Conservation (phyloP, 1,140 invertebrate genomes). For the Coboldia fuscipes region DNA sequence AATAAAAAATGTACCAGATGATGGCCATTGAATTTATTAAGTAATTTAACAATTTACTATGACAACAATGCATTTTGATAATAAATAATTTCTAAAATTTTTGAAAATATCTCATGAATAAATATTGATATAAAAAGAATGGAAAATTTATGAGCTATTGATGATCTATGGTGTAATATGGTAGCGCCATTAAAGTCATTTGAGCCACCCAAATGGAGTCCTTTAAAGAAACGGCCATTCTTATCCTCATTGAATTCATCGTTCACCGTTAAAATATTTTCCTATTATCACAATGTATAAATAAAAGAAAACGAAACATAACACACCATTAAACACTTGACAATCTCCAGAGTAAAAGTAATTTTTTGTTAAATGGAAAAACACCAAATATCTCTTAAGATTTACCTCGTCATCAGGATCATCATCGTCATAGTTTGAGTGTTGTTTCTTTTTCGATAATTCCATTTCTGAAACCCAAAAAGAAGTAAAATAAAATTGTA, state of each 20-base stretch:
- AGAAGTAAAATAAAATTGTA: background rate
- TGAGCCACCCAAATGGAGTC: conserved; percentile 9
- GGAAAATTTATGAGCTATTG: no score
- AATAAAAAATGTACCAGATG: no score
- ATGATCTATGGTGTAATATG: no score
- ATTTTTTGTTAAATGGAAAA: background rate
- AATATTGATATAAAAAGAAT: no score
- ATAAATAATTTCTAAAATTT: no score
- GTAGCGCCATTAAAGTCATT: no score
- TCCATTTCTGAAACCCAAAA: conserved; percentile 14
- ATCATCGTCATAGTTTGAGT: conserved; percentile 7
- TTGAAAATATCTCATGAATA: no score
- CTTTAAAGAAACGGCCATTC: conserved; percentile 20
- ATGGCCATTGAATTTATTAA: no score
- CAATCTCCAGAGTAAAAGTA: background rate
- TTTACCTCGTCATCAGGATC: background rate
- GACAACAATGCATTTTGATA: no score
- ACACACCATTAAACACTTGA: background rate
- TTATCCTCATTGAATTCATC: conserved; percentile 12
- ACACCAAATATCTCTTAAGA: background rate
- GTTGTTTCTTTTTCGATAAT: conserved; percentile 13
- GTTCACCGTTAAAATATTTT: conserved; percentile 1
- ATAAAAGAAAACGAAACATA: background rate
- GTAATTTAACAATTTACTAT: no score
- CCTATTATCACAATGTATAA: background rate